A percentile compares a stretch with the other conserved stretches of the same genome.
These are phyloP conservation scores for Verasper variegatus DNA, from an alignment of 2,113 vertebrate species.

Conservation along the genomic window DNA sequence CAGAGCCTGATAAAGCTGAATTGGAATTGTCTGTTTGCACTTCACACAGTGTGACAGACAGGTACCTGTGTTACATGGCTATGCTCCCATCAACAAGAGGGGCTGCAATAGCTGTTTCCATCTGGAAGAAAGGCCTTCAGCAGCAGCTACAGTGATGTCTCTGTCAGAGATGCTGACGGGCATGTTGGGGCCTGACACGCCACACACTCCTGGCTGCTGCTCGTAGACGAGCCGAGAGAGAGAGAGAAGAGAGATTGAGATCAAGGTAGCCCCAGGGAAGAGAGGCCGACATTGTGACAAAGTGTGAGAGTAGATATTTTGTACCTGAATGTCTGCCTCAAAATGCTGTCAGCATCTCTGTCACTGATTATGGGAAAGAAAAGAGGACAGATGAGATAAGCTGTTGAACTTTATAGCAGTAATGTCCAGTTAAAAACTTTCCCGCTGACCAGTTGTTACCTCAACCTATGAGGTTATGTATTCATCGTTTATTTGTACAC, in stretches of 20 bases:
- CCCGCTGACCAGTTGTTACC: not conserved
- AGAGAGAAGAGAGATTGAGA: conserved; percentile 8
- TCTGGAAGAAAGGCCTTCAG: not conserved
- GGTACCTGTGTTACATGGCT: not conserved
- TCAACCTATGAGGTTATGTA: not conserved
- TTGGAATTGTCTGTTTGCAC: conserved; percentile 59
- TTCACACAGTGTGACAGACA: conserved; percentile 37
- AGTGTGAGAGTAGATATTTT: not conserved
- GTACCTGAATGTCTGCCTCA: conserved; percentile 12
- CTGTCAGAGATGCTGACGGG: conserved; percentile 32
- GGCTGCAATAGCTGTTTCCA: not conserved
- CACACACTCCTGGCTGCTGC: conserved; percentile 21
- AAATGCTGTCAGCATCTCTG: not conserved
- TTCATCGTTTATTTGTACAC: too few species aligned
- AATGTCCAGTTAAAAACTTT: not conserved
- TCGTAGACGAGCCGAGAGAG: not conserved
- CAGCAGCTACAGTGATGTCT: conserved; percentile 25
- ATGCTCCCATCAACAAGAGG: not conserved
- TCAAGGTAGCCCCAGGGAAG: not conserved
- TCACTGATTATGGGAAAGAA: not conserved
- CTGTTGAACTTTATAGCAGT: not conserved
- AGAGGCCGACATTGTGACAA: conserved; percentile 4
- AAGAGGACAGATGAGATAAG: not conserved
- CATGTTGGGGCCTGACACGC: conserved; percentile 17
- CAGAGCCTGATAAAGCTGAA: conserved; percentile 29